phyloP scores from a whole-genome alignment of 1,140 invertebrate species.

The Mylabris phalerata region DNA sequence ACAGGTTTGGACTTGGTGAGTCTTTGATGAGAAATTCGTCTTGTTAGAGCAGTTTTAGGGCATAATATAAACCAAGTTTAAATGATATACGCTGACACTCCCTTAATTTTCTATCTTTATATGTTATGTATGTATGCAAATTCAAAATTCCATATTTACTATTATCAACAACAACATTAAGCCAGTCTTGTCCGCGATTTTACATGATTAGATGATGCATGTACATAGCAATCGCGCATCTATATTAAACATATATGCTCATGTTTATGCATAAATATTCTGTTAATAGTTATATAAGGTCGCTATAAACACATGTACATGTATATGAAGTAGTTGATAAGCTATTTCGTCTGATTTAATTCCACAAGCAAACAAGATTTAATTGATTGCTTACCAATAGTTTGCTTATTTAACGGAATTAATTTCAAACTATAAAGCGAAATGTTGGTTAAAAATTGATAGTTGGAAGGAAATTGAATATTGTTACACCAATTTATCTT shows the following conservation, averaged over 20 bases:
- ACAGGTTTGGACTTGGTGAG: no score
- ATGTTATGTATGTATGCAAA: constrained; percentile 1
- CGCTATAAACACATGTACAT: constrained; percentile 10
- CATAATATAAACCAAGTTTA: constrained; percentile 2
- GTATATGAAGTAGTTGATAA: constrained; percentile 11
- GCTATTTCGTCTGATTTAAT: constrained; percentile 16
- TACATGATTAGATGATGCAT: constrained; percentile 10
- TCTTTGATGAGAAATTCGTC: neutral
- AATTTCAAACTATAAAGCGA: constrained; percentile 10
- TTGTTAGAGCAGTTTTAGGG: constrained; percentile 6
- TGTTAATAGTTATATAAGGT: no score
- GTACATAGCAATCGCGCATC: constrained; percentile 6
- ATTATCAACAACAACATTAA: no score
- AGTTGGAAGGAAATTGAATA: constrained; percentile 9
- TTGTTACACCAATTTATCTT: neutral
- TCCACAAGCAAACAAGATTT: constrained; percentile 13
- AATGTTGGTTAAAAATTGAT: constrained; percentile 2
- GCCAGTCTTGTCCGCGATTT: no score
- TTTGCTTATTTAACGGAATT: constrained; percentile 16
- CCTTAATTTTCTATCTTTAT: neutral
- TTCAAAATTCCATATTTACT: neutral
- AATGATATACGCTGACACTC: constrained; percentile 4
- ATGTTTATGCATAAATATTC: no score
- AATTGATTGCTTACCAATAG: constrained; percentile 17
- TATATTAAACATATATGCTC: no score